Conservation (phyloP, 2,797 vertebrate genomes). For the Pteronotus mesoamericanus region DNA sequence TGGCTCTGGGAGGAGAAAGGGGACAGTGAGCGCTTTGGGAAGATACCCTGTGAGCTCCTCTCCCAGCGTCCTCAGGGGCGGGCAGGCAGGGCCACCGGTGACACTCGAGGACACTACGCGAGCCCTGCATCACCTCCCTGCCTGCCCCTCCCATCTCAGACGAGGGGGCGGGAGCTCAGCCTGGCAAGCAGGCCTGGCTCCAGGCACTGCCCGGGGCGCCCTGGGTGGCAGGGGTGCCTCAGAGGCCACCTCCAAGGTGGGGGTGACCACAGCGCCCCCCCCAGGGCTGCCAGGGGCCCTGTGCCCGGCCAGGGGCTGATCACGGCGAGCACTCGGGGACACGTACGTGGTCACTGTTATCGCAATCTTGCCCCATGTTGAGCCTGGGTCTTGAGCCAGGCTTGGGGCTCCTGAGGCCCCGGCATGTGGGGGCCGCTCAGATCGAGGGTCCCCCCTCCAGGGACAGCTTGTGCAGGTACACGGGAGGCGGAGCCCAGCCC, state of each 20-base stretch:
- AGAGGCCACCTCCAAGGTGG: accelerated
- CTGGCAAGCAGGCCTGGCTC: neutral
- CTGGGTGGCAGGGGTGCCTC: neutral
- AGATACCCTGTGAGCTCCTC: accelerated
- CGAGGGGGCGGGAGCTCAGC: too few relatives aligned
- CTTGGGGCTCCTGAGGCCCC: neutral
- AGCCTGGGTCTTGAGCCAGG: neutral
- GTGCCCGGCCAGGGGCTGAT: neutral
- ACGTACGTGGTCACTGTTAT: accelerated
- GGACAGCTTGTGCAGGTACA: neutral
- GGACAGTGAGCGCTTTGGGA: neutral
- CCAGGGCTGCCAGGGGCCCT: neutral
- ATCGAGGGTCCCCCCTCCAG: neutral
- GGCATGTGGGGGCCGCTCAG: neutral
- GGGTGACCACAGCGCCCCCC: neutral
- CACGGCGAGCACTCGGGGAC: accelerated
- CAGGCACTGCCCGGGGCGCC: accelerated
- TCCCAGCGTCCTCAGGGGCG: accelerated
- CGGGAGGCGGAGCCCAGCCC: neutral
- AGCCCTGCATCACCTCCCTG: accelerated
- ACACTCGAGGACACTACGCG: accelerated
- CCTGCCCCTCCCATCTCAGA: accelerated
- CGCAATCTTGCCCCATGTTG: accelerated
- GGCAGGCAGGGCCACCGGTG: neutral
- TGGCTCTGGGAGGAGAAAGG: slow-evolving; percentile 80